These are phyloP conservation scores for Globicephala melas DNA, from an alignment of 2,113 vertebrate species.

Conservation along the genomic window DNA sequence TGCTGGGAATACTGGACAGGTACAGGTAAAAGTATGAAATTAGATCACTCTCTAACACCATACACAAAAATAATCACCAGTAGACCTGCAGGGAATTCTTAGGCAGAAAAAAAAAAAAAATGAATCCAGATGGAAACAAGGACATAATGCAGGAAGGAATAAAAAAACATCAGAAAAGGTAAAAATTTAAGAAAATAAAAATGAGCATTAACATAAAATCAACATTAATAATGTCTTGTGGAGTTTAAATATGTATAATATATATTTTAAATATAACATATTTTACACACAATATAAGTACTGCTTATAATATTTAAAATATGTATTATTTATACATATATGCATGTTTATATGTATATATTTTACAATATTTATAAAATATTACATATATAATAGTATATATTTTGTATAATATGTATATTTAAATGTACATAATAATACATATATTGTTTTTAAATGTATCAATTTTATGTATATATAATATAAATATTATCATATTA, in stretches of 20 bases:
- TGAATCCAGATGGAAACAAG: not conserved
- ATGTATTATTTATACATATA: not conserved
- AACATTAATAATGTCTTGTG: not conserved
- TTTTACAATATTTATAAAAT: not conserved
- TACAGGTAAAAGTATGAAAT: no score
- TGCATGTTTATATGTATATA: not conserved
- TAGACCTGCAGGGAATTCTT: not conserved
- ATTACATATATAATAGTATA: not conserved
- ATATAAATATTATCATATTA: not conserved
- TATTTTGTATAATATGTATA: not conserved
- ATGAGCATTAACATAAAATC: not conserved
- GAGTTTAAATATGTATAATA: not conserved
- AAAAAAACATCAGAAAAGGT: not conserved
- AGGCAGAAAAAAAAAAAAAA: not conserved
- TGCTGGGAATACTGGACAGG: no score
- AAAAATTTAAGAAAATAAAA: slow-evolving; percentile 5
- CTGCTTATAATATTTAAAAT: not conserved
- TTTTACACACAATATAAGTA: not conserved
- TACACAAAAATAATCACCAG: not conserved
- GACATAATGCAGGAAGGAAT: not conserved
- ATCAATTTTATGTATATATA: not conserved
- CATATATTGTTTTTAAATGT: not conserved
- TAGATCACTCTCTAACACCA: no score
- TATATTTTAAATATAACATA: not conserved
- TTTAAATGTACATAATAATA: not conserved